These are phyloP conservation scores for Drosophila neutralis DNA, from an alignment of 2,888 invertebrate species.

Conservation along the genomic window DNA sequence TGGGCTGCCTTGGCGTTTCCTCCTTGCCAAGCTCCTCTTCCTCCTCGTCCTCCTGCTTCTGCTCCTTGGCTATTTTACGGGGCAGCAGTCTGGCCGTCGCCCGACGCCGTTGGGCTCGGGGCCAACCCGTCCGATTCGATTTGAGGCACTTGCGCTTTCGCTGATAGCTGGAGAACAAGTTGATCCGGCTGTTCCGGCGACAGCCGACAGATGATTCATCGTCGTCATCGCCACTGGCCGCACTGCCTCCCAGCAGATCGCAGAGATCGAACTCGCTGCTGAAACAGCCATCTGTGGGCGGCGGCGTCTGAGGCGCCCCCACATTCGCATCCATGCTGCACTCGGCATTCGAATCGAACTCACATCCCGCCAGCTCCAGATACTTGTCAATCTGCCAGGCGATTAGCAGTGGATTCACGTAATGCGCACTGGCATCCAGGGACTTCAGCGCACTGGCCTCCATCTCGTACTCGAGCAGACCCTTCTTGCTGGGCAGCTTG, in stretches of 20 bases:
- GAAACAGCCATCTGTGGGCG: conserved; percentile 80
- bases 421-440: conserved; percentile 68
- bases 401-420: conserved; percentile 72
- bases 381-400: conserved; percentile 83
- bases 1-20: conserved; percentile 3
- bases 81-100: conserved; percentile 53
- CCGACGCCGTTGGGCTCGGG: conserved; percentile 85
- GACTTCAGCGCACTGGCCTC: conserved; percentile 73
- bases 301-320: conserved; percentile 67
- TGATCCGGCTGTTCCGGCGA: conserved; percentile 56
- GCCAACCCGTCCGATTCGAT: conserved; percentile 94
- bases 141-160: conserved; percentile 85
- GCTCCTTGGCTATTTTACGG: conserved; percentile 50
- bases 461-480: conserved; percentile 81
- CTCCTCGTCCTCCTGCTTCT: background rate
- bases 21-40: conserved; percentile 6
- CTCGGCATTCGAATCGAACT: conserved; percentile 63
- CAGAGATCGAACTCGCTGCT: conserved; percentile 82
- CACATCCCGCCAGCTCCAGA: conserved; percentile 68
- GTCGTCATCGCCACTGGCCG: conserved; percentile 62
- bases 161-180: conserved; percentile 75
- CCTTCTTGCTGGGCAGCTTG: conserved; percentile 80
- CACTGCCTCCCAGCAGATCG: conserved; percentile 74
- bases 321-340: background rate
- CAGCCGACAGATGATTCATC: conserved; percentile 27